Base-by-base conservation (phyloP, 2,113 vertebrate species). In the Chinchilla lanigera region DNA sequence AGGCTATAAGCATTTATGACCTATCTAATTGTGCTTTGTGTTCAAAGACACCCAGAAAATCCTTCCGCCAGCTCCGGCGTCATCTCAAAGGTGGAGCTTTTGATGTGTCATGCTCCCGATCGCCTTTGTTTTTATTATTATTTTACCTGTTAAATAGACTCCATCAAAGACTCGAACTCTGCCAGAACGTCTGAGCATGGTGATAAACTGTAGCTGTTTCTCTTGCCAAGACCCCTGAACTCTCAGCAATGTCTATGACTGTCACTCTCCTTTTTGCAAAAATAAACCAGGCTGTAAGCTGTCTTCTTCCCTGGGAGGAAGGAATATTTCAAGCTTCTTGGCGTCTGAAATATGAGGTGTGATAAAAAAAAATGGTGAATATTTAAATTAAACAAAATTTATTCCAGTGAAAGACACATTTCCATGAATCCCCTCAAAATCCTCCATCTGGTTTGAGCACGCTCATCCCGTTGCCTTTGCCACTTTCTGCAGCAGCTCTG, bases 131-230 rank as follows among this genome's bases (percentile, higher is more conserved):
- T 65, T 93, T 96, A 89, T 96, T 95, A 82, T 91, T 77, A 44
- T 83, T 86, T 65, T 84, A 56, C 87, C 84, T 85, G 14, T 78
- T 24, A 71, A 93, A 81, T 60, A 86, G 93, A 65, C 84, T 65
- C 87, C 93, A 38, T 78, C 92, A 85, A 75, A 97, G 87, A 91
- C 58, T 52, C 69, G 78, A 13, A 19, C 41, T 38, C 10, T 1
- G 84, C 63, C 0, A 1, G 80, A 65, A 77, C 83, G 90, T 77
- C 93, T 88, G 92, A 78, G 77, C 54, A 2, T 8, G 50, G 69
- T 13, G 92, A 96, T 83, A 95, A 95, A 89, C 78, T 44, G 14
- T 86, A 96, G 88, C 56, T 47, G 75, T 89, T 95, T 96, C 92
- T 95, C 81, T 89, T 96, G 90, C 93, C 20, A 78, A 41, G 71